phyloP scores from a whole-genome alignment of 2,888 invertebrate species.

The Harpalus rubripes region DNA sequence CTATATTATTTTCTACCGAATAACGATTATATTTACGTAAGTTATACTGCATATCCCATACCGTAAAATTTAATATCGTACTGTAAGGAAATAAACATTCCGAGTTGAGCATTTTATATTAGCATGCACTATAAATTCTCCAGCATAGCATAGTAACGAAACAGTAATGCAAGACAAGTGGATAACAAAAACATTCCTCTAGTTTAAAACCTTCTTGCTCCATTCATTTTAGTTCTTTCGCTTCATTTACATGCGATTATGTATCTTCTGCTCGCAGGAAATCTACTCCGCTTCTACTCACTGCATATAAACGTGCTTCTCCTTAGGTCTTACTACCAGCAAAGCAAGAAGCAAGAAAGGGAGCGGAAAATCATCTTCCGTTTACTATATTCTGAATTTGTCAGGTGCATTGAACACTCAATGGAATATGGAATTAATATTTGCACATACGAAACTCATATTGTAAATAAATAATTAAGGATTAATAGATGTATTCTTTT shows the following conservation, averaged over 20 bases:
- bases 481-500: no score
- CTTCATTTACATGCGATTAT: conserved; percentile 41
- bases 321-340: neutral
- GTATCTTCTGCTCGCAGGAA: conserved; percentile 21
- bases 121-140: conserved; percentile 10
- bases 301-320: conserved; percentile 8
- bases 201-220: conserved; percentile 16
- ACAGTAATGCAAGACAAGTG: conserved; percentile 26
- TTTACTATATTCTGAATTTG: neutral
- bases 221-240: conserved; percentile 34
- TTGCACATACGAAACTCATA: no score
- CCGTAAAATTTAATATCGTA: conserved; percentile 3
- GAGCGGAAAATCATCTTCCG: neutral
- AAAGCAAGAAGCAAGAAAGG: neutral
- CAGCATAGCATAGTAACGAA: conserved; percentile 5
- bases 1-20: neutral
- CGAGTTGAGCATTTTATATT: neutral
- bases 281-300: conserved; percentile 10
- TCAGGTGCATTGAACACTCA: neutral
- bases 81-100: neutral
- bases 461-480: no score
- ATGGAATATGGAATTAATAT: no score
- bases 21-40: conserved; percentile 3
- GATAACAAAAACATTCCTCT: conserved; percentile 18
- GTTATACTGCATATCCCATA: neutral